Percentiles rank a stretch among this genome's conserved stretches.
phyloP scores from a whole-genome alignment of 1,140 invertebrate genomes.

The Drosophila obscura region DNA sequence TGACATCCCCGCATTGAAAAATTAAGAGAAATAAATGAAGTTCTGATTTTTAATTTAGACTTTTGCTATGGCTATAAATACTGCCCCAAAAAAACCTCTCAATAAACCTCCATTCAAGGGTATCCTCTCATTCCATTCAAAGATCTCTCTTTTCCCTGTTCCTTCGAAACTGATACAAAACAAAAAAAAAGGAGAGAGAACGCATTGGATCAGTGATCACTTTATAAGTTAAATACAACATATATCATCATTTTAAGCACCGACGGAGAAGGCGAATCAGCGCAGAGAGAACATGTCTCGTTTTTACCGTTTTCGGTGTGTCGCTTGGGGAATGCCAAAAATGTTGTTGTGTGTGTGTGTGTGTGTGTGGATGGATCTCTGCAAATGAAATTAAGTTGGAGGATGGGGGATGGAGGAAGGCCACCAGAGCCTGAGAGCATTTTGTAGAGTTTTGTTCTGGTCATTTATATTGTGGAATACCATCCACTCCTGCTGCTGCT shows the following conservation, averaged over 20 bases:
- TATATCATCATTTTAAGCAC: conserved; percentile 70
- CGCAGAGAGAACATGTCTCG: conserved; percentile 43
- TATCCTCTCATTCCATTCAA: too few species aligned
- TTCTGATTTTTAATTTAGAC: too few species aligned
- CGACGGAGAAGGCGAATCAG: conserved; percentile 4
- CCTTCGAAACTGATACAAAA: conserved; percentile 43
- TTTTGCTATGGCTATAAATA: too few species aligned
- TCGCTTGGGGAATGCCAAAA: conserved; percentile 66
- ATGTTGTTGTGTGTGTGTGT: conserved; percentile 61
- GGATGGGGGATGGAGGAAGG: not conserved
- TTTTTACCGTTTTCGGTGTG: conserved; percentile 76
- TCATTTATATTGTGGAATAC: conserved; percentile 73
- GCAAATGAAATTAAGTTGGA: conserved; percentile 22
- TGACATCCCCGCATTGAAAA: too few species aligned
- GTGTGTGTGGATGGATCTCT: conserved; percentile 16
- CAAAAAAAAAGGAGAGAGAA: not conserved
- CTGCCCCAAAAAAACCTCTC: too few species aligned
- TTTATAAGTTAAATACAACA: conserved; percentile 59
- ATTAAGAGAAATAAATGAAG: too few species aligned
- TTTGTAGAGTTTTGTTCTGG: conserved; percentile 78
- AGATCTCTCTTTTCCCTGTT: too few species aligned
- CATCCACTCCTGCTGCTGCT: conserved; percentile 20
- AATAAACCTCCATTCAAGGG: conserved; percentile 11
- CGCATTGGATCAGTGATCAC: conserved; percentile 46
- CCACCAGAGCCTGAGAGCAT: conserved; percentile 41